Percentiles rank a stretch among this genome's conserved stretches.
These are phyloP conservation scores for Salvelinus sp. DNA, from an alignment of 2,113 vertebrate species.

Conservation along the genomic window DNA sequence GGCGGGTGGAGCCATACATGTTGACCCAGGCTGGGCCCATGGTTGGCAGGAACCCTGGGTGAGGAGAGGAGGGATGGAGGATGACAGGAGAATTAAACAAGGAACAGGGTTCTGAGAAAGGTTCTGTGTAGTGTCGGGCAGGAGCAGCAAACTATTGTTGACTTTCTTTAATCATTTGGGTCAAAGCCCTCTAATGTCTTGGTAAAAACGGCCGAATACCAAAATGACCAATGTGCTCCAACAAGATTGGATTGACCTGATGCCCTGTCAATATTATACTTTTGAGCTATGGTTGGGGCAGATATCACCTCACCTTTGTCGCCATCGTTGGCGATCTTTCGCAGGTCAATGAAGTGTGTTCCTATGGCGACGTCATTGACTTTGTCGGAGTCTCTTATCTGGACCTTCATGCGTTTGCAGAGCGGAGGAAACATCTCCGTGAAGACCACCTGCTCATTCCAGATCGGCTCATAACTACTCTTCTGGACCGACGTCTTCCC, in stretches of 20 bases:
- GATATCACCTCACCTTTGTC: constrained; percentile 86
- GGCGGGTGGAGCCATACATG: constrained; percentile 95
- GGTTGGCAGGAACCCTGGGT: constrained; percentile 90
- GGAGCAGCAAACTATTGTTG: too few relatives aligned
- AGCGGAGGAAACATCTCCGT: constrained; percentile 96
- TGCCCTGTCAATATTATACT: too few relatives aligned
- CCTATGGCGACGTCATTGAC: constrained; percentile 96
- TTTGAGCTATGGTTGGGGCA: too few relatives aligned
- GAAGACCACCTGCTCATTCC: constrained; percentile 95
- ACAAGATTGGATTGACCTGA: too few relatives aligned
- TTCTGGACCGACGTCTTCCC: constrained; percentile 96
- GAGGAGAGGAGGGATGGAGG: not conserved
- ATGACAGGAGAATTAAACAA: not conserved
- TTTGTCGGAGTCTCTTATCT: constrained; percentile 95
- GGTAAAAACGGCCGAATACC: too few relatives aligned
- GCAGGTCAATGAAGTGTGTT: constrained; percentile 93
- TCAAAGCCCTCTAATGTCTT: too few relatives aligned
- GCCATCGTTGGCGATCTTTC: constrained; percentile 92
- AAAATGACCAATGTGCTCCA: too few relatives aligned
- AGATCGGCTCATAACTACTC: constrained; percentile 95
- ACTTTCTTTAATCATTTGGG: too few relatives aligned
- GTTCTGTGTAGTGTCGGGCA: too few relatives aligned
- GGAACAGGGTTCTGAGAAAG: not conserved
- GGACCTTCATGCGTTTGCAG: constrained; percentile 92
- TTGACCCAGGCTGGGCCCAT: constrained; percentile 96